Evolutionary conservation across 2,797 vertebrate genomes (phyloP), one percentile per base, ranked within the genome.

Genomic region (Brachyalestes nurse): DNA sequence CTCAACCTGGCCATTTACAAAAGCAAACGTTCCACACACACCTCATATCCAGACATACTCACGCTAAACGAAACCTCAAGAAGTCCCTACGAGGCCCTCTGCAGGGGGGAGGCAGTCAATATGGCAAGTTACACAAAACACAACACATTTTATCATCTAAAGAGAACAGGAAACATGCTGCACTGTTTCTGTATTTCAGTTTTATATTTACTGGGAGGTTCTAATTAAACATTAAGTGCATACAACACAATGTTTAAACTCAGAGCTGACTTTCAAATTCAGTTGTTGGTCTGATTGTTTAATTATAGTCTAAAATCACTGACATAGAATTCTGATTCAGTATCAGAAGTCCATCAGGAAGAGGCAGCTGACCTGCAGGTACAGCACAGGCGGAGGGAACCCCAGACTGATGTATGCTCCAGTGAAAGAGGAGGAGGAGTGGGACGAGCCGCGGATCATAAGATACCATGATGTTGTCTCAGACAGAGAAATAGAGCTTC

Each of bases 401-500:
- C 94, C 95, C 2, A 85, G 93, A 21, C 90, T 96, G 51, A 88
- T 95, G 61, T 91, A 95, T 0, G 92, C 93, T 17, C 95, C 95
- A 21, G 90, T 95, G 71, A 95, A 95, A 81, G 95, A 95, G 34
- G 95, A 96, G 72, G 94, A 95, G 10, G 95, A 95, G 40, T 96
- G 95, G 95, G 94, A 96, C n/a, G 94, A 94, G 45, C 95, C 95
- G 0, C 92, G 88, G 5, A 95, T 96, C 55, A 93, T 96, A 19
- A 88, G 95, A 34, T 96, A 95, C 86, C 92, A 95, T 1, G 90
- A 95, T 7, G 91, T 95, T 78, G 89, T 96, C 89, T 94, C 94
- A 14, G 91, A 95, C 25, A 90, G 92, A 83, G 95, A 96, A 80
- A 96, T 95, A 0, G 93, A 94, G 84, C 92, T 89, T 84, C 93